A percentile compares a stretch with the other conserved stretches of the same genome.
These are phyloP conservation scores for Bhutanitis thaidina DNA, from an alignment of 2,888 invertebrate species.

Conservation along the genomic window DNA sequence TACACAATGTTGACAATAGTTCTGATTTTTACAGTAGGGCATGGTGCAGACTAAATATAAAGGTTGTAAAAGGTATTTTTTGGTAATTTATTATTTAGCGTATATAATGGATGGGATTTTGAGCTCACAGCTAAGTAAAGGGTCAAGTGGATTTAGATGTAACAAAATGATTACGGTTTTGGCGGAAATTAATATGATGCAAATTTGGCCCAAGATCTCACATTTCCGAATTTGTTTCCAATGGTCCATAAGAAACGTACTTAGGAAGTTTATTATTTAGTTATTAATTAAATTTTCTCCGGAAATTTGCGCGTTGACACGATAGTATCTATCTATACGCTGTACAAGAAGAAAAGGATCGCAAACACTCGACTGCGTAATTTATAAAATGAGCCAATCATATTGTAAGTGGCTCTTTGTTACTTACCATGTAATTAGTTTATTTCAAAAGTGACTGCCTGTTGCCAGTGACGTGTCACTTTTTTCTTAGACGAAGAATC, in stretches of 20 bases:
- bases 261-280: constrained; percentile 10
- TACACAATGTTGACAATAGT: not conserved
- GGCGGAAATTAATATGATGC: not conserved
- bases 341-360: too few relatives aligned
- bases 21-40: not conserved
- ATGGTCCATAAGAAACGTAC: constrained; percentile 15
- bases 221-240: constrained; percentile 17
- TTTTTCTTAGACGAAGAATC: not conserved
- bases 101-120: constrained; percentile 1
- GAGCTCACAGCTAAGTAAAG: constrained; percentile 7
- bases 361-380: too few relatives aligned
- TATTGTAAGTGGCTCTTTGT: too few relatives aligned
- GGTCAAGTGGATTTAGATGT: not conserved
- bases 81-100: constrained; percentile 16
- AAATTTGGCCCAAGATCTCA: constrained; percentile 16
- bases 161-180: not conserved
- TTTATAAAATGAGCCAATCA: too few relatives aligned
- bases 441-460: too few relatives aligned
- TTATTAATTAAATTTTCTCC: not conserved
- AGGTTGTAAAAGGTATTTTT: constrained; percentile 19
- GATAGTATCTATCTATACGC: not conserved
- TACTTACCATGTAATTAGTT: too few relatives aligned
- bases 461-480: too few relatives aligned
- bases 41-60: constrained; percentile 9
- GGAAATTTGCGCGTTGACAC: not conserved